Evolutionary conservation across 1,140 invertebrate genomes (phyloP).

Genomic region (Coptotermes formosanus): DNA sequence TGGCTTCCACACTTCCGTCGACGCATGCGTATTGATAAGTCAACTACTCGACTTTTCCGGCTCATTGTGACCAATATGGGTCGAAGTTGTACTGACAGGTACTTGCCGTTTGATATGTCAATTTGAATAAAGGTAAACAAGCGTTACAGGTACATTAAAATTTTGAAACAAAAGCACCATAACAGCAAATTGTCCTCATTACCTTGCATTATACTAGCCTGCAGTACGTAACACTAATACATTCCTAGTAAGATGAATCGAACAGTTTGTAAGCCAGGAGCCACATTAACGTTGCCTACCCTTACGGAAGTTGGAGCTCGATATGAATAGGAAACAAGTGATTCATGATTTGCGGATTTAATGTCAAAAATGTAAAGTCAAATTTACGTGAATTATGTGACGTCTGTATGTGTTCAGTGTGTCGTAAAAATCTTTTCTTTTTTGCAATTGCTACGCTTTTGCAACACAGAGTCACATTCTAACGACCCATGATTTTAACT

Average conservation of each 20-base stretch:
- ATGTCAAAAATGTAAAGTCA: not conserved
- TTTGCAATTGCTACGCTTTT: too few relatives aligned
- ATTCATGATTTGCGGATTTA: not conserved
- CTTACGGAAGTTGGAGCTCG: not conserved
- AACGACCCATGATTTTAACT: too few relatives aligned
- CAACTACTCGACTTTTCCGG: not conserved
- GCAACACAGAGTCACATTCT: too few relatives aligned
- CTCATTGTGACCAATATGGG: not conserved
- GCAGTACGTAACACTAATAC: too few relatives aligned
- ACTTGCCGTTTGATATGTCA: not conserved
- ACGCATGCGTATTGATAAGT: constrained; percentile 1
- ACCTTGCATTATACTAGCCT: not conserved
- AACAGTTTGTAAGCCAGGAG: not conserved
- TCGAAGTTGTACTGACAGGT: not conserved
- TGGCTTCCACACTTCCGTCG: constrained; percentile 11
- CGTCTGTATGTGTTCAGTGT: too few relatives aligned
- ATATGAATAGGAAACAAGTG: not conserved
- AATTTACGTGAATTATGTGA: too few relatives aligned
- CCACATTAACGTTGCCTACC: not conserved
- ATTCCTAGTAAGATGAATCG: too few relatives aligned
- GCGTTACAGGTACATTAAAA: not conserved
- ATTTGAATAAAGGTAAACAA: not conserved
- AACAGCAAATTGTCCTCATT: not conserved
- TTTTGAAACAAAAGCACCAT: not conserved
- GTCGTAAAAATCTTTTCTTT: too few relatives aligned